Evolutionary conservation across 1,140 invertebrate genomes (phyloP).

Genomic region (Musca domestica): DNA sequence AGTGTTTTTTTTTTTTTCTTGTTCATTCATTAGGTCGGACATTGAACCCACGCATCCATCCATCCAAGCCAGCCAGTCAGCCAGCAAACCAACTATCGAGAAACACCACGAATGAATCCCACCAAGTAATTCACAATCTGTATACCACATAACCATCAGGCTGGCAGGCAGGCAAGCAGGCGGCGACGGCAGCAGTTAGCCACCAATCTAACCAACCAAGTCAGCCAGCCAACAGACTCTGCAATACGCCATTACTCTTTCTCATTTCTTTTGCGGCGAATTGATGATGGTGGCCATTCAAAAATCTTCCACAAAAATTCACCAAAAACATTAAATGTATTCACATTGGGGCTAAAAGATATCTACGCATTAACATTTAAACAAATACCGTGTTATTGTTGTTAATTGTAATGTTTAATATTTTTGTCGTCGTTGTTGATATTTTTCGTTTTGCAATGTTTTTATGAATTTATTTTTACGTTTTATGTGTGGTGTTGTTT

Average conservation of each 20-base stretch:
- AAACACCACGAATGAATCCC: not conserved
- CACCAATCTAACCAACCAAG: constrained; percentile 16
- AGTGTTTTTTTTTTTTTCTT: not conserved
- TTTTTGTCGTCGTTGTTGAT: too few species aligned
- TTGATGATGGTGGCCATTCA: too few species aligned
- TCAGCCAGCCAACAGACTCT: too few species aligned
- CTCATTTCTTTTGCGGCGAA: too few species aligned
- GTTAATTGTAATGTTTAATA: too few species aligned
- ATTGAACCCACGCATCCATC: not conserved
- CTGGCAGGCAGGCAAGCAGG: constrained; percentile 13
- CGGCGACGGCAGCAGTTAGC: not conserved
- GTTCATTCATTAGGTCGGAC: constrained; percentile 11
- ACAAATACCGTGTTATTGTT: too few species aligned
- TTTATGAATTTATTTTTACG: too few species aligned
- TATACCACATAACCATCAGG: not conserved
- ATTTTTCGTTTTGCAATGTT: too few species aligned
- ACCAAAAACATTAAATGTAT: not conserved
- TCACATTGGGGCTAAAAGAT: constrained; percentile 22
- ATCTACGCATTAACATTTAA: not conserved
- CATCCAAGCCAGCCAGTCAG: not conserved
- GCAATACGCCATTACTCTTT: too few species aligned
- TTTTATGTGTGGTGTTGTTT: too few species aligned
- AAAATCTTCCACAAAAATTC: too few species aligned
- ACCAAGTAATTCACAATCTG: not conserved
- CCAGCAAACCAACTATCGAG: not conserved